These are phyloP conservation scores for Epiblema foenella DNA, from an alignment of 2,888 invertebrate species.

Conservation along the genomic window DNA sequence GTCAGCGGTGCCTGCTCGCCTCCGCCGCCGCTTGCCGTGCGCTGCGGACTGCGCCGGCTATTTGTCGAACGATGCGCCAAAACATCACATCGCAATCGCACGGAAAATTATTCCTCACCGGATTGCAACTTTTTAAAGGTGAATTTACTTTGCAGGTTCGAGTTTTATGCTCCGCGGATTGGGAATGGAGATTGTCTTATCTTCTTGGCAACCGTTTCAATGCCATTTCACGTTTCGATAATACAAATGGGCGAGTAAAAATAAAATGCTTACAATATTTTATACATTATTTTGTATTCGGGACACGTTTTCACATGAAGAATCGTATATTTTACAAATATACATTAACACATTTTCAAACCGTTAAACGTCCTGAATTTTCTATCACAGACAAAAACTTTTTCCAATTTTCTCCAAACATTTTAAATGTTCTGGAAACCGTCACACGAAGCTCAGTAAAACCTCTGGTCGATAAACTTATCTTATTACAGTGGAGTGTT, in stretches of 20 bases:
- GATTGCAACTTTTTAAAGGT: slow-evolving; percentile 79
- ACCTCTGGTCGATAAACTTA: slow-evolving; percentile 70
- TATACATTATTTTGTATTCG: not conserved
- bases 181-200: slow-evolving; percentile 77
- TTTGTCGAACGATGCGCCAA: slow-evolving; percentile 83
- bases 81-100: slow-evolving; percentile 81
- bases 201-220: slow-evolving; percentile 77
- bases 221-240: slow-evolving; percentile 73
- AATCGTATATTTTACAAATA: not conserved
- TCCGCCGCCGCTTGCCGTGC: slow-evolving; percentile 51
- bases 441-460: slow-evolving; percentile 48
- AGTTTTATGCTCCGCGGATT: slow-evolving; percentile 76
- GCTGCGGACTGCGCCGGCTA: slow-evolving; percentile 78
- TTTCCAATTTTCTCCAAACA: slow-evolving; percentile 33
- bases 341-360: slow-evolving; percentile 4
- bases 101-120: slow-evolving; percentile 79
- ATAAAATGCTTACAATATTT: slow-evolving; percentile 45
- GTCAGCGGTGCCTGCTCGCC: slow-evolving; percentile 62
- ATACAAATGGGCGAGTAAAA: slow-evolving; percentile 59
- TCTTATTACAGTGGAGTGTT: slow-evolving; percentile 71
- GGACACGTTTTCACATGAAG: not conserved
- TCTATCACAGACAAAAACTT: slow-evolving; percentile 24
- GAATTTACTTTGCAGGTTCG: slow-evolving; percentile 66
- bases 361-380: slow-evolving; percentile 14
- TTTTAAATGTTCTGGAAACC: slow-evolving; percentile 44